Evolutionary conservation across 2,113 vertebrate genomes (phyloP), one percentile per base, ranked within the genome.

Genomic region (Chloropsis cyanopogon): DNA sequence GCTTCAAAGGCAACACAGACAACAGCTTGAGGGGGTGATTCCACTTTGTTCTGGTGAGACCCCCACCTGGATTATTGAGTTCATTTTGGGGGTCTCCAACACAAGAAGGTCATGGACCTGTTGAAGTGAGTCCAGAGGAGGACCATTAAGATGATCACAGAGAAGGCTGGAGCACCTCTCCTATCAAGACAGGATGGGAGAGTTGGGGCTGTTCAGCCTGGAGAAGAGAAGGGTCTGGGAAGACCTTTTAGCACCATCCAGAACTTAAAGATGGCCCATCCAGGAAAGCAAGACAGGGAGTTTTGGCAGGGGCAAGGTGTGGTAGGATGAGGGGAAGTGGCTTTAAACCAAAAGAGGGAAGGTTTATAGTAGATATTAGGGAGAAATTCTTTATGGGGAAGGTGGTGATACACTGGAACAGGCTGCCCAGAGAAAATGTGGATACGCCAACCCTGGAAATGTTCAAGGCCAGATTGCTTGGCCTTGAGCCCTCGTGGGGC

Each of bases 241-340:
- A 39, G 2, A 29, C 2, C 4, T 60, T 73, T 29, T 12, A 39
- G 12, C 46, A n/a, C 15, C 23, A 41, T 25, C 20, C 46, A 60
- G 20, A 60, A 25, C 24, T 37, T 31, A 35, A 60, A 41, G n/a
- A 29, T 29, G 39, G 24, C 26, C 3, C 26, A 3, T 39, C 19
- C 5, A 52, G 13, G 16, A 73, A 52, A 52, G 33, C 28, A 39
- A 35, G 33, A 52, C 9, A 52, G 14, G 15, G 22, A 89, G 20
- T 18, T 75, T 29, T 39, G 33, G 13, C 6, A 46, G 46, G 21
- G 16, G 9, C 7, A 39, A 46, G 6, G 19, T 46, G 33, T 20
- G 10, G 20, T 16, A 9, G 24, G 18, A 37, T 0, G 2, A 46
- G 16, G 3, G 4, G 3, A 6, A 82, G 19, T 47, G 46, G 6